phyloP scores from a whole-genome alignment of 2,888 invertebrate genomes.

The Enchytraeus crypticus region DNA sequence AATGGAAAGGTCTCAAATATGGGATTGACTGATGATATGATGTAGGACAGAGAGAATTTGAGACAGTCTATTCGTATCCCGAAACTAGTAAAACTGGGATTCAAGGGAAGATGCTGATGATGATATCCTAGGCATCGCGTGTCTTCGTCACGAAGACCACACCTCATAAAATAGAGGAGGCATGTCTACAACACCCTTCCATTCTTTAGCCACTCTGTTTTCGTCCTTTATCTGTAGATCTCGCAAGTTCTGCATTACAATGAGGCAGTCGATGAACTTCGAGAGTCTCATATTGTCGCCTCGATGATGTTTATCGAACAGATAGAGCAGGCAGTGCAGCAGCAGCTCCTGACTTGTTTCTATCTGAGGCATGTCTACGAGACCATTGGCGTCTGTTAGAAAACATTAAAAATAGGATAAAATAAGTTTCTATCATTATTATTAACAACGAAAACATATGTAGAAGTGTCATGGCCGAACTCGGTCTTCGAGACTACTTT shows the following conservation, averaged over 20 bases:
- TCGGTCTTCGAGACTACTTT: no score
- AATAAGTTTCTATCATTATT: no score
- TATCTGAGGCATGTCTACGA: slow-evolving; percentile 10
- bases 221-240: slow-evolving; percentile 11
- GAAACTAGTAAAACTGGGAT: no score
- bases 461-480: no score
- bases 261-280: slow-evolving; percentile 9
- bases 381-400: slow-evolving; percentile 4
- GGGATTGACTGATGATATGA: no score
- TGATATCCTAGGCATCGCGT: no score
- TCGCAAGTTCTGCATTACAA: slow-evolving; percentile 11
- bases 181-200: slow-evolving; percentile 15
- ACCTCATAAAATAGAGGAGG: slow-evolving; percentile 23
- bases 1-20: no score
- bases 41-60: no score
- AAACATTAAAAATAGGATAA: no score
- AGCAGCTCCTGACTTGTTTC: slow-evolving; percentile 13
- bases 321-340: slow-evolving; percentile 13
- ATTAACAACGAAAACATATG: no score
- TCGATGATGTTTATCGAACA: slow-evolving; percentile 15
- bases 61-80: no score
- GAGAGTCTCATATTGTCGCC: slow-evolving; percentile 11
- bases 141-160: slow-evolving; percentile 12
- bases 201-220: slow-evolving; percentile 14
- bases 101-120: no score